Evolutionary conservation across 2,113 vertebrate genomes (phyloP).

Genomic region (Boleophthalmus pectinirostris): DNA sequence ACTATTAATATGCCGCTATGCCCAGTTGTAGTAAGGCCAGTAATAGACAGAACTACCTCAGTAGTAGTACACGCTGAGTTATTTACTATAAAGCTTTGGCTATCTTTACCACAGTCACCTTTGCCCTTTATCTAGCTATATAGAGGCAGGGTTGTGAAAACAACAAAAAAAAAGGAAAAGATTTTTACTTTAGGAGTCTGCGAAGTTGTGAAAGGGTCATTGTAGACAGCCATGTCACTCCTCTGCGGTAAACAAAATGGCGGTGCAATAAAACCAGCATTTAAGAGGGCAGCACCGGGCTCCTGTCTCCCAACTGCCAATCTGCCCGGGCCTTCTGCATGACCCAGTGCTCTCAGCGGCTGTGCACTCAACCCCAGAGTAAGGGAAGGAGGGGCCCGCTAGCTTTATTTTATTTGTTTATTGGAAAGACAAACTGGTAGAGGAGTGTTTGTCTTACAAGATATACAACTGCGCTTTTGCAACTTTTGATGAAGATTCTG

Average conservation of each 20-base stretch:
- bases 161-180: conserved; percentile 30
- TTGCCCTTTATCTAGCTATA: conserved; percentile 26
- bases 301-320: conserved; percentile 47
- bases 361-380: conserved; percentile 58
- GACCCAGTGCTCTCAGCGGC: conserved; percentile 28
- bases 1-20: not conserved
- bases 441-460: conserved; percentile 35
- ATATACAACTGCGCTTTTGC: not conserved
- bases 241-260: conserved; percentile 58
- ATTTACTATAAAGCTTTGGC: conserved; percentile 14
- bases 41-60: not conserved
- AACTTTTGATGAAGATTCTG: not conserved
- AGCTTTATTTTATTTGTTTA: conserved; percentile 40
- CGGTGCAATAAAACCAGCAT: conserved; percentile 58
- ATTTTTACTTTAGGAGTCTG: conserved; percentile 20
- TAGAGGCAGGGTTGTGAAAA: conserved; percentile 7
- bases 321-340: conserved; percentile 35
- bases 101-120: conserved; percentile 29
- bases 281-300: conserved; percentile 53
- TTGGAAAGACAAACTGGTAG: conserved; percentile 31
- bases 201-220: conserved; percentile 34
- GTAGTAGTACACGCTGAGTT: too few relatives aligned
- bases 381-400: conserved; percentile 56
- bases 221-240: conserved; percentile 43
- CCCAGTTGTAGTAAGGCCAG: not conserved